phyloP scores from a whole-genome alignment of 2,113 vertebrate species.

The Neopipo cinnamomea region DNA sequence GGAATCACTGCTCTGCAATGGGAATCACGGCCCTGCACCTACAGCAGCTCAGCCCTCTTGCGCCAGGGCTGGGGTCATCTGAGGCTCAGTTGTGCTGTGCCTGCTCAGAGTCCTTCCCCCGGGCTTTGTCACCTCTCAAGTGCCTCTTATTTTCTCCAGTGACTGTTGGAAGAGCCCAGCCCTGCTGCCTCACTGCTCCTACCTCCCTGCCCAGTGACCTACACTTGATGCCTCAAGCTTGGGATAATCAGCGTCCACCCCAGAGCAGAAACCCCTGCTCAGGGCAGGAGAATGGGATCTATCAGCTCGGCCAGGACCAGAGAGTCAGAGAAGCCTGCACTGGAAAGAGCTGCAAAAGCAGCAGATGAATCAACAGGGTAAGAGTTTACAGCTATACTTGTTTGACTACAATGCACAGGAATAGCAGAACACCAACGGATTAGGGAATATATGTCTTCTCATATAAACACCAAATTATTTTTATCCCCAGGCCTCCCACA shows the following conservation, averaged over 20 bases:
- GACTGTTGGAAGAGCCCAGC: background rate
- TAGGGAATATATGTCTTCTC: background rate
- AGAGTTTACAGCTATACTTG: background rate
- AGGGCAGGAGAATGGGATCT: background rate
- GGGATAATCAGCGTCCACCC: background rate
- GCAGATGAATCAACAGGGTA: background rate
- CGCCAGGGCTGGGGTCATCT: accelerated
- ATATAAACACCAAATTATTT: background rate
- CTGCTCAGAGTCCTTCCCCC: background rate
- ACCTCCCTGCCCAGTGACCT: background rate
- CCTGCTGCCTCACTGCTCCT: background rate
- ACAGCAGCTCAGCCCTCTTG: too few relatives aligned
- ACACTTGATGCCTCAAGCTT: background rate
- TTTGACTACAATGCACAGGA: background rate
- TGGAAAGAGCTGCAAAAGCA: background rate
- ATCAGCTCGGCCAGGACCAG: background rate
- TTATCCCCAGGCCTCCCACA: slow-evolving; percentile 33
- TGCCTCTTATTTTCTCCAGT: background rate
- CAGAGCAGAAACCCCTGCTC: background rate
- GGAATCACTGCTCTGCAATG: background rate
- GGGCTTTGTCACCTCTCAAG: background rate
- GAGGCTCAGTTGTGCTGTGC: background rate
- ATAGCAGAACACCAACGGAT: slow-evolving; percentile 23
- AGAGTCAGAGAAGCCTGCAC: background rate
- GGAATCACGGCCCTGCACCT: background rate